These are phyloP conservation scores for Nomia melanderi DNA, from an alignment of 1,140 invertebrate genomes.

Conservation along the genomic window DNA sequence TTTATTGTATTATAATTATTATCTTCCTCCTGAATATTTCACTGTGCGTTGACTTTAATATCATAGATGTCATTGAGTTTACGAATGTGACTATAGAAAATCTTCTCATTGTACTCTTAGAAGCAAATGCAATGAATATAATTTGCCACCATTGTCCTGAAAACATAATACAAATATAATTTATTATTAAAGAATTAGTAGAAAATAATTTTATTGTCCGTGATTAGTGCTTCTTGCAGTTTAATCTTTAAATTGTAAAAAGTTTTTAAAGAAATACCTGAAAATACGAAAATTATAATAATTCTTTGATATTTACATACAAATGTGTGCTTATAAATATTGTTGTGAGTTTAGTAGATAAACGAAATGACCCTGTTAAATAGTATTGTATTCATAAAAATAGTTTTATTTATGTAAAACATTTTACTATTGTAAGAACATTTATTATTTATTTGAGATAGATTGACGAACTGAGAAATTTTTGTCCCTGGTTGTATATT, in stretches of 20 bases:
- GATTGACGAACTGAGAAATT: neutral
- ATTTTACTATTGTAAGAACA: neutral
- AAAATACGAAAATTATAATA: constrained; percentile 17
- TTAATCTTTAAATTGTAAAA: constrained; percentile 2
- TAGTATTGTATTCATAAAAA: neutral
- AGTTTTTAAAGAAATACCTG: constrained; percentile 10
- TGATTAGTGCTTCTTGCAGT: neutral
- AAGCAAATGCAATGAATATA: neutral
- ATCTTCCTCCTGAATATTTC: neutral
- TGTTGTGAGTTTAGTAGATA: neutral
- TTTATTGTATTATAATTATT: neutral
- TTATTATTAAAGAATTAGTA: neutral
- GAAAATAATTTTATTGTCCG: constrained; percentile 5
- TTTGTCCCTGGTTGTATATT: neutral
- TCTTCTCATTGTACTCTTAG: neutral
- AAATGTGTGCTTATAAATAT: neutral
- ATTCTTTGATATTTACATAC: neutral
- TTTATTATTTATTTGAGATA: neutral
- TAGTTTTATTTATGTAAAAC: neutral
- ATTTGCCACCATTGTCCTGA: neutral
- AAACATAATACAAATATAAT: neutral
- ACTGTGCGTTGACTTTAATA: neutral
- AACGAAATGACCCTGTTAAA: neutral
- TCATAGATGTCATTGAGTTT: neutral
- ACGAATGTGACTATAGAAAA: no score